Conservation (phyloP, 2,888 invertebrate species). For the Tachina lurida region DNA sequence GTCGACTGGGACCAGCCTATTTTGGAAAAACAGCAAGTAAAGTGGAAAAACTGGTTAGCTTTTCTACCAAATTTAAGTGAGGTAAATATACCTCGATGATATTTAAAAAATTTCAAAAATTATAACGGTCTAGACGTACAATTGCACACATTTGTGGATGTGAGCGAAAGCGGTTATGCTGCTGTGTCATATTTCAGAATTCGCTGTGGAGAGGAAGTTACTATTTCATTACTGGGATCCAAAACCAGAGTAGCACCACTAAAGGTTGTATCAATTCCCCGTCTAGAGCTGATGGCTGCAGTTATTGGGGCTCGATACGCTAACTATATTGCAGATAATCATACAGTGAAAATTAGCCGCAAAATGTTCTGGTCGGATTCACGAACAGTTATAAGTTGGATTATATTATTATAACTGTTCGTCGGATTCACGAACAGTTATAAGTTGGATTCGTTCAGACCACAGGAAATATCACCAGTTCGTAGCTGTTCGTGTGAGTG, state of each 20-base stretch:
- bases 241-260: constrained; percentile 58
- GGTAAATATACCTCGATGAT: constrained; percentile 52
- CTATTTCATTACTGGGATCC: not conserved
- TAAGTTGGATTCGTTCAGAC: constrained; percentile 45
- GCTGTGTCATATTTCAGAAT: constrained; percentile 13
- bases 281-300: not conserved
- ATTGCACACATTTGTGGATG: no score
- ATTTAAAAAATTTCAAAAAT: constrained; percentile 5
- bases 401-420: no score
- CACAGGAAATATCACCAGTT: constrained; percentile 55
- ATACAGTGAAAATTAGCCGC: not conserved
- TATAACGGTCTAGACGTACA: no score
- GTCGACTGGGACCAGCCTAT: constrained; percentile 43
- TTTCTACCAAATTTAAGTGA: constrained; percentile 64
- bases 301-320: not conserved
- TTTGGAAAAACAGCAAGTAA: constrained; percentile 45
- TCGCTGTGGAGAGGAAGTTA: not conserved
- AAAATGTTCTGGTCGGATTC: constrained; percentile 24
- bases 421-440: no score
- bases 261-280: constrained; percentile 56
- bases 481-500: constrained; percentile 42
- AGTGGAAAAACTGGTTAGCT: constrained; percentile 70
- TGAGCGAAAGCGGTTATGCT: no score
- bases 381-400: constrained; percentile 31
- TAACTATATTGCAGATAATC: not conserved